A percentile compares a stretch with the other conserved stretches of the same genome.
phyloP scores from a whole-genome alignment of 2,888 invertebrate genomes.

The Melinopterus prodromus region DNA sequence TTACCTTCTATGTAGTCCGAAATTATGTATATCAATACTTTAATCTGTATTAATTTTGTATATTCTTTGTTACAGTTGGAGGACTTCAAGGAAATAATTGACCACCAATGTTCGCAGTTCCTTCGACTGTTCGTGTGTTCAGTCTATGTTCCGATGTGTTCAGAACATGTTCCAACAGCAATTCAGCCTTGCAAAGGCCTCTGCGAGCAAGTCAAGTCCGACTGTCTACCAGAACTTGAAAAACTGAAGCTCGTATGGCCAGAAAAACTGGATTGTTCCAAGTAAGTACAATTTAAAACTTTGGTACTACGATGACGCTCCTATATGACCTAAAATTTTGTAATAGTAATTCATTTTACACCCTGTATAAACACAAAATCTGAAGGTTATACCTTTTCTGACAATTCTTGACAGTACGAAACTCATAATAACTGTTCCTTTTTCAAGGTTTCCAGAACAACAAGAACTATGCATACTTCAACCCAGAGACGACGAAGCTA shows the following conservation, averaged over 20 bases:
- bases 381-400: too few species aligned
- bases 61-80: constrained; percentile 69
- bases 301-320: not conserved
- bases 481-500: constrained; percentile 43
- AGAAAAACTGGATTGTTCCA: constrained; percentile 76
- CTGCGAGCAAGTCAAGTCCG: constrained; percentile 78
- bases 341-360: too few species aligned
- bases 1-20: too few species aligned
- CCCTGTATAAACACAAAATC: too few species aligned
- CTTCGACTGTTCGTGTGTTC: constrained; percentile 89
- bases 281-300: constrained; percentile 43
- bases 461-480: constrained; percentile 82
- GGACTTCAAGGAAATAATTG: constrained; percentile 75
- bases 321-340: too few species aligned
- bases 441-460: constrained; percentile 74
- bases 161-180: constrained; percentile 83
- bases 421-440: constrained; percentile 21
- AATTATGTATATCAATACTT: not conserved
- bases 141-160: constrained; percentile 90
- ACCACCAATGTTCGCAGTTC: constrained; percentile 82
- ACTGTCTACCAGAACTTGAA: constrained; percentile 75
- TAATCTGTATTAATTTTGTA: constrained; percentile 12
- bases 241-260: constrained; percentile 74
- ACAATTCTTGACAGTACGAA: not conserved
- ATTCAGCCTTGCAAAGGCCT: constrained; percentile 88